Base-by-base conservation (phyloP, 2,888 invertebrate species). In the Mellilla xanthometata region DNA sequence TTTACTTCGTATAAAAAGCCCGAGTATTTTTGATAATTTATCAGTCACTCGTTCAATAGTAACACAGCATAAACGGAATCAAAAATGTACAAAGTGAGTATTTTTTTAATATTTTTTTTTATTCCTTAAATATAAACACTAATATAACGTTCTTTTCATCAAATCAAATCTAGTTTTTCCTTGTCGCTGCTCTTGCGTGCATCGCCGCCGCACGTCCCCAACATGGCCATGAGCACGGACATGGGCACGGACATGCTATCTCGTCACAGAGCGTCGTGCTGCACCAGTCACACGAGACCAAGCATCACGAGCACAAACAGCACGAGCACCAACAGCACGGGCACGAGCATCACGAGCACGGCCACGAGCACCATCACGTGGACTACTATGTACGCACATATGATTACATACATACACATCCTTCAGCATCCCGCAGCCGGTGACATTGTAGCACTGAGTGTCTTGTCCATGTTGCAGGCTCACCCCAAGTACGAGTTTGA, bases 251-350 rank as follows among this genome's bases (percentile, higher is more conserved):
- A 1, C 56, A 58, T 28, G 64, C 60, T n/a, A 42, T 58, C 33
- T 76, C 74, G 2, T 69, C 73, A 7, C 72, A 74, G 42, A 66
- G 56, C 49, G 56, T 72, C 28, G 66, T 72, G 30, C 62, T 76
- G 38, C 72, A 65, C 60, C 70, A 70, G 65, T 64, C 34, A 8
- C 62, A 72, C 31, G 65, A 72, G 33, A n/a, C n/a, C n/a, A n/a
- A n/a, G n/a, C 19, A 19, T 3, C 8, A 47, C 15, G 36, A 53
- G 62, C 33, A 23, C 12, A n/a, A n/a, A n/a, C 33, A 38, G 19
- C 19, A 19, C 3, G 3, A 1, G 1, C 27, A 34, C 22, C 30
- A 42, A 30, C 29, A 45, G 3, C 30, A 44, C 12, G 35, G 32
- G 6, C 40, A 40, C 24, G 34, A 30, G 22, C 3, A 29, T 8